Base-by-base conservation (phyloP, 37 sponge, comb jelly and placozoan species). In the Aphrocallistes beatrix region DNA sequence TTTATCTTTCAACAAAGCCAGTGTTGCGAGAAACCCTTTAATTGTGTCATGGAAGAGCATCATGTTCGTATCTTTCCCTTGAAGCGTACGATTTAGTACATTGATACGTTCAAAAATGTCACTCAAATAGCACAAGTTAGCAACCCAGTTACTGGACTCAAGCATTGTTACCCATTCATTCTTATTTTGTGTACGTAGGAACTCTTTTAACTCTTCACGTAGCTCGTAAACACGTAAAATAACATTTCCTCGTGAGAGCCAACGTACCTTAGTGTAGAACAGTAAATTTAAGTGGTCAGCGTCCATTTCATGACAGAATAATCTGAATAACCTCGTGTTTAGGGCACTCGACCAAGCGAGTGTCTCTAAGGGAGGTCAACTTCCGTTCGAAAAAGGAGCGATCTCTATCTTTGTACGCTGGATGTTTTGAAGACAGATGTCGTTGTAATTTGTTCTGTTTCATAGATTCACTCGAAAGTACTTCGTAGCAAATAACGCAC, bases 211-310 rank as follows among this genome's bases (percentile, higher is more conserved):
- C 75, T 60, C 75, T 60, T 60, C 32, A 60, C 75, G 75, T 60
- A 60, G 75, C 75, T 60, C 75, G 75, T 60, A 60, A 47, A 60
- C 75, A 60, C 75, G 75, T 30, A 60, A 30, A 60, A 60, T 60
- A 60, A 60, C 75, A 28, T 60, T 60, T 60, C 75, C 75, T 60
- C 75, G 75, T 60, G 75, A 60, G 75, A 60, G 75, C 75, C 75
- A 60, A 3, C 75, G 75, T 13, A 60, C 75, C 34, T 60, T 19
- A 19, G 75, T 60, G 75, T 60, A 60, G 8, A 60, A 60, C 32
- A 60, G 75, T 60, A 60, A 60, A 30, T 28, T 60, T 28, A 60
- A 25, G 21, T 60, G 75, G 75, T 60, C 75, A 60, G 75, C 8
- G 75, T 60, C 75, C 75, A 60, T 60, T 60, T 60, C 75, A 60